Conservation (phyloP, 2,888 invertebrate species). For the Campaea margaritaria region DNA sequence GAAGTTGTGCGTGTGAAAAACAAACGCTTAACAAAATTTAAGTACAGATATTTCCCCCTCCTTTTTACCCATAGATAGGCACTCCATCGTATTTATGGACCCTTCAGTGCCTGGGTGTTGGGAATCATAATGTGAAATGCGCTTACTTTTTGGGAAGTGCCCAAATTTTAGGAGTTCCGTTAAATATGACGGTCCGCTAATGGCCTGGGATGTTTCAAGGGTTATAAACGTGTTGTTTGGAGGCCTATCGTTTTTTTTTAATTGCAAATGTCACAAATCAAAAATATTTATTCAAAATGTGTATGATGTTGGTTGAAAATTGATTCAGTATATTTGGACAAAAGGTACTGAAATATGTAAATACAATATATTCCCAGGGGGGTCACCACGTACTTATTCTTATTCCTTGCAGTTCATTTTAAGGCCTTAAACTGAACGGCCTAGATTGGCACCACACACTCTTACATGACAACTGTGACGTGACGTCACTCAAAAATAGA, state of each 20-base stretch:
- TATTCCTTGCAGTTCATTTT: too few species aligned
- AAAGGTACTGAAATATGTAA: too few species aligned
- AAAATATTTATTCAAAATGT: neutral
- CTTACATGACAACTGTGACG: too few species aligned
- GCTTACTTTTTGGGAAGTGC: slow-evolving; percentile 24
- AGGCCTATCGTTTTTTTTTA: slow-evolving; percentile 1
- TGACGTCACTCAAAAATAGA: too few species aligned
- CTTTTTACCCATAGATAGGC: slow-evolving; percentile 1
- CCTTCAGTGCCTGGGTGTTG: slow-evolving; percentile 3
- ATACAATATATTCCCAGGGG: neutral
- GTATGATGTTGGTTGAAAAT: neutral
- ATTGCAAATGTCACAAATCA: neutral
- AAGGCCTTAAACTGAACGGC: too few species aligned
- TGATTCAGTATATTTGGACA: too few species aligned
- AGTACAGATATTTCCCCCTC: neutral
- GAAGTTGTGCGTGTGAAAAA: too few species aligned
- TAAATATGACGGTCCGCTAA: slow-evolving; percentile 29
- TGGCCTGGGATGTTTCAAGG: slow-evolving; percentile 14
- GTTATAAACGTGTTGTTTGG: slow-evolving; percentile 4
- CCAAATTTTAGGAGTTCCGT: slow-evolving; percentile 13
- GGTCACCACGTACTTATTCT: too few species aligned
- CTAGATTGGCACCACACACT: too few species aligned
- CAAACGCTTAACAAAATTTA: too few species aligned
- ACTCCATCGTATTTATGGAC: slow-evolving; percentile 13
- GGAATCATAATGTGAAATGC: slow-evolving; percentile 10